These are phyloP conservation scores for Mormyrus proboscirostris DNA, from an alignment of 2,797 vertebrate genomes.

Conservation along the genomic window DNA sequence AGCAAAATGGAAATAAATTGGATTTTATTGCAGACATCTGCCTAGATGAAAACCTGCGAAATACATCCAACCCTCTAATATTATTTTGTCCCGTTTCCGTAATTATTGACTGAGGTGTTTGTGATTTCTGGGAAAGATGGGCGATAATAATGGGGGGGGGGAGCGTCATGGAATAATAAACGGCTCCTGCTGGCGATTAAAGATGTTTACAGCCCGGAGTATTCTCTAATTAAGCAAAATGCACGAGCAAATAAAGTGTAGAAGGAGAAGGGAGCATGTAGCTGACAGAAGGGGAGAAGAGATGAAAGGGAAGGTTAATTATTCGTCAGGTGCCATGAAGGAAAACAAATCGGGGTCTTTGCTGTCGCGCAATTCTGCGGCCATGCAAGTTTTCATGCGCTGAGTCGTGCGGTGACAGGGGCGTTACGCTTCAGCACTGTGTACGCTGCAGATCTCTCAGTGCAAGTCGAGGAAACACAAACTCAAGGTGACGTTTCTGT, in stretches of 20 bases:
- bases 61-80: neutral
- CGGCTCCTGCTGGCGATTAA: neutral
- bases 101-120: slow-evolving; percentile 3
- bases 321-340: neutral
- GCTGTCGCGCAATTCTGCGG: neutral
- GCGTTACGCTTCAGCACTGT: neutral
- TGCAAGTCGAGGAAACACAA: neutral
- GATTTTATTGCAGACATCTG: slow-evolving; percentile 52
- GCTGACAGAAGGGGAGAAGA: neutral
- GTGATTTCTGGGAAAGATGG: slow-evolving; percentile 10
- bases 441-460: neutral
- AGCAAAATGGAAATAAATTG: slow-evolving; percentile 57
- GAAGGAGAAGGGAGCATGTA: neutral
- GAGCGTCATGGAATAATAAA: neutral
- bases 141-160: neutral
- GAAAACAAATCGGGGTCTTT: neutral
- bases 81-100: neutral
- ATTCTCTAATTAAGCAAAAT: slow-evolving; percentile 7
- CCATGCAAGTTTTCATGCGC: neutral
- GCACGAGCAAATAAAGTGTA: neutral
- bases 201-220: neutral
- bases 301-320: neutral
- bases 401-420: neutral
- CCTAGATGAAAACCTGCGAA: slow-evolving; percentile 57
- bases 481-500: neutral